Base-by-base conservation (phyloP, 1,140 invertebrate genomes). In the Prorops nasuta region DNA sequence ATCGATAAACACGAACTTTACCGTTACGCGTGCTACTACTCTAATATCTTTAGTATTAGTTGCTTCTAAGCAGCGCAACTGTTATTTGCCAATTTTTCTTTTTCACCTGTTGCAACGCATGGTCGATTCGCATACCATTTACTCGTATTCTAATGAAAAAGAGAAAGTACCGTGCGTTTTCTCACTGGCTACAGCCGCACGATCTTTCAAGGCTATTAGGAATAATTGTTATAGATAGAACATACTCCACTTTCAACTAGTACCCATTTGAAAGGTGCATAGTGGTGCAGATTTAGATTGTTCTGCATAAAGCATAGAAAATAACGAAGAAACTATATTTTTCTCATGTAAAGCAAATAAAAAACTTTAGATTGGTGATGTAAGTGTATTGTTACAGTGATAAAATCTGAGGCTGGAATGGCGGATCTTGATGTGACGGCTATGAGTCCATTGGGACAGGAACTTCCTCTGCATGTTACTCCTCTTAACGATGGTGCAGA, bases 361-460 rank as follows among this genome's bases (percentile, higher is more conserved):
- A 28, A 28, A 32, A 15, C 17, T 36, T 36, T 22, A 41, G 38
- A 15, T n/a, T 58, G 24, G 9, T 24, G 17, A 47, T 14, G 20
- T 28, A 40, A 32, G 32, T 3, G 15, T 44, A 10, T 35, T 80
- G 24, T 6, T 81, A 20, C 71, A 92, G 93, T 98, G 40, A 87
- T 91, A 63, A 86, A 89, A 44, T 85, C 86, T 52, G 87, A 93
- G 54, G 92, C 94, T 35, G 94, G 95, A 9, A 83, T 89, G 48
- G 93, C 94, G 1, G 91, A 97, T 55, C 75, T 98, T 44, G 91
- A 95, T 64, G 87, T 96, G 1, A 87, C 88, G 38, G 89, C 95
- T 2, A 87, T 90, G 22, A 91, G 91, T 59, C 95, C 96, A 2
- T 81, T 90, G n/a, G 91, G 93, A 15, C 85, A 91, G 63, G 87